A percentile compares a stretch with the other conserved stretches of the same genome.
These are phyloP conservation scores for Sceliomorpha sp. DNA, from an alignment of 2,888 invertebrate genomes.

Conservation along the genomic window DNA sequence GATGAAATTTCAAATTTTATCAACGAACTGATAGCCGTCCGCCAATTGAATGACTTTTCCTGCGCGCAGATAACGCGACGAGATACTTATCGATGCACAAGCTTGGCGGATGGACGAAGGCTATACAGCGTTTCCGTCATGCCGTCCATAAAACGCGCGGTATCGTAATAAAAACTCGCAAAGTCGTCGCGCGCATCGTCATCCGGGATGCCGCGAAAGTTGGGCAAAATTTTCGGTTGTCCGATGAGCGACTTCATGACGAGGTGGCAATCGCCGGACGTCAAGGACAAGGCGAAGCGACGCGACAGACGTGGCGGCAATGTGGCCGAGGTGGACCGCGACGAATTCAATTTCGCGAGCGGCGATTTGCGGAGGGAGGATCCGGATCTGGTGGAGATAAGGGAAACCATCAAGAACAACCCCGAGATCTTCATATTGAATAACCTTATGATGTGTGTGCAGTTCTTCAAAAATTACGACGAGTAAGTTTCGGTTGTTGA, in stretches of 20 bases:
- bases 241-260: slow-evolving; percentile 59
- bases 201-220: slow-evolving; percentile 31
- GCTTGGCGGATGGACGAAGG: slow-evolving; percentile 46
- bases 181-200: slow-evolving; percentile 1
- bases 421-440: slow-evolving; percentile 88
- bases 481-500: slow-evolving; percentile 84
- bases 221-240: slow-evolving; percentile 26
- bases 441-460: slow-evolving; percentile 87
- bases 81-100: slow-evolving; percentile 69
- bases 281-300: slow-evolving; percentile 6
- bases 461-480: slow-evolving; percentile 90
- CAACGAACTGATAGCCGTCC: slow-evolving; percentile 64
- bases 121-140: slow-evolving; percentile 47
- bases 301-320: slow-evolving; percentile 2
- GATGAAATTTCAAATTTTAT: slow-evolving; percentile 60
- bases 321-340: slow-evolving; percentile 14
- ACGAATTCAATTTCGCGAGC: not conserved
- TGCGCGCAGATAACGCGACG: slow-evolving; percentile 67
- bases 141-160: too few species aligned
- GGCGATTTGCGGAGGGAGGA: slow-evolving; percentile 76
- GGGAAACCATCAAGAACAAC: slow-evolving; percentile 83
- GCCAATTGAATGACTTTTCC: slow-evolving; percentile 66
- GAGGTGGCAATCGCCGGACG: slow-evolving; percentile 50
- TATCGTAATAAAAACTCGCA: not conserved
- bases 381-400: slow-evolving; percentile 82